phyloP scores from a whole-genome alignment of 2,113 vertebrate genomes.

The Gobio gobio region DNA sequence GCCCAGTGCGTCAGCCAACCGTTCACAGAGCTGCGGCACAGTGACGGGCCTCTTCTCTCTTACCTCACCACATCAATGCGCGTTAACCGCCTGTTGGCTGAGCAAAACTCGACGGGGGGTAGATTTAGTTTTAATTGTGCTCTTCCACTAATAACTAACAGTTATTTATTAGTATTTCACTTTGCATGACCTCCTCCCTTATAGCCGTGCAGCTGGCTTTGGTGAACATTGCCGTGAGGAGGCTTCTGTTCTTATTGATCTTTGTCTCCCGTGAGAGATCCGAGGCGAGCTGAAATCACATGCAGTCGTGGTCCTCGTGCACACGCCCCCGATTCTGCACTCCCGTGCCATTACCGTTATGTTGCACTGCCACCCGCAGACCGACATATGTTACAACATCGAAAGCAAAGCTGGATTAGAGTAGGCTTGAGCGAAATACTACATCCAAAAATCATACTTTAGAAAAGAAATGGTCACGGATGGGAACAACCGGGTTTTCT shows the following conservation, averaged over 20 bases:
- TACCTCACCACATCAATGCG: conserved; percentile 55
- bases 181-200: conserved; percentile 54
- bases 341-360: conserved; percentile 29
- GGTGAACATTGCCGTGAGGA: conserved; percentile 64
- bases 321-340: neutral
- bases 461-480: neutral
- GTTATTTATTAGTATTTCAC: conserved; percentile 70
- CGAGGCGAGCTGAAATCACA: conserved; percentile 39
- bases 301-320: neutral
- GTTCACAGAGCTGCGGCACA: conserved; percentile 8
- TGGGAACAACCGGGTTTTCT: conserved; percentile 32
- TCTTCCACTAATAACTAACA: conserved; percentile 63
- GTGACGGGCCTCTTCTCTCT: conserved; percentile 5
- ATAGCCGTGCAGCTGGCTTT: conserved; percentile 66
- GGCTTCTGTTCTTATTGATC: conserved; percentile 75
- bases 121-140: conserved; percentile 71
- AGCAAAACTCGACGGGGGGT: conserved; percentile 59
- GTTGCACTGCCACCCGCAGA: conserved; percentile 59
- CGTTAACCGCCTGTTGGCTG: conserved; percentile 61
- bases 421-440: neutral
- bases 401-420: neutral
- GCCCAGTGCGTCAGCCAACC: conserved; percentile 49
- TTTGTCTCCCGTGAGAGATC: conserved; percentile 52
- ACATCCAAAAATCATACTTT: neutral
- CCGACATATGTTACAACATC: neutral